phyloP scores from a whole-genome alignment of 53 echinoderm and acorn worm species.

The Mesocentrotus franciscanus region DNA sequence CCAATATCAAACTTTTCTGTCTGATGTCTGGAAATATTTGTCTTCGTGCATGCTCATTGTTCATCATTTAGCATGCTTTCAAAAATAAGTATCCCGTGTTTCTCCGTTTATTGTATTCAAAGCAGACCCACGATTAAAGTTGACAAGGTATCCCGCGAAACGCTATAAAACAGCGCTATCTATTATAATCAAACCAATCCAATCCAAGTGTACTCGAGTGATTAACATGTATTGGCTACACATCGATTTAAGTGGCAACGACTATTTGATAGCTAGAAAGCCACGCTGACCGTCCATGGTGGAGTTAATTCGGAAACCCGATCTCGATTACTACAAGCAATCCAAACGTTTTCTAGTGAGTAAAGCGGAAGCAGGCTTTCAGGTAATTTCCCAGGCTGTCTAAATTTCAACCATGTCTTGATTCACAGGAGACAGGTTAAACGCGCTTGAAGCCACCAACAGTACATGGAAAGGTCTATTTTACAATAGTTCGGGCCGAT shows the following conservation, averaged over 20 bases:
- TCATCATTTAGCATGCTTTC: not conserved
- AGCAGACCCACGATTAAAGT: not conserved
- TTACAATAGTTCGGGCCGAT: too few relatives aligned
- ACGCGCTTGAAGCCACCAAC: not conserved
- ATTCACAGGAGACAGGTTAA: not conserved
- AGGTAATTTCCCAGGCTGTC: constrained; percentile 12
- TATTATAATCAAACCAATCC: not conserved
- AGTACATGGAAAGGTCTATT: too few relatives aligned
- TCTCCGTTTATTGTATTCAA: not conserved
- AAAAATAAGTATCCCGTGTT: not conserved
- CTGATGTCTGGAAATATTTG: not conserved
- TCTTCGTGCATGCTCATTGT: not conserved
- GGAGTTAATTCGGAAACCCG: not conserved
- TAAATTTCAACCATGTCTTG: not conserved
- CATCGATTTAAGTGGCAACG: not conserved
- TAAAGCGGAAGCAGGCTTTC: not conserved
- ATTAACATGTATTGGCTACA: not conserved
- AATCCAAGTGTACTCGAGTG: not conserved
- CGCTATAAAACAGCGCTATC: not conserved
- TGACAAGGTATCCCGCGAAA: not conserved
- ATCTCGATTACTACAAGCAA: not conserved
- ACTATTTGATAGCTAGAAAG: not conserved
- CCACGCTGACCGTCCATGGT: not conserved
- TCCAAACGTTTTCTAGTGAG: not conserved
- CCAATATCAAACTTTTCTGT: not conserved